phyloP scores from a whole-genome alignment of 2,888 invertebrate species.

The Pantelozetes paolii region DNA sequence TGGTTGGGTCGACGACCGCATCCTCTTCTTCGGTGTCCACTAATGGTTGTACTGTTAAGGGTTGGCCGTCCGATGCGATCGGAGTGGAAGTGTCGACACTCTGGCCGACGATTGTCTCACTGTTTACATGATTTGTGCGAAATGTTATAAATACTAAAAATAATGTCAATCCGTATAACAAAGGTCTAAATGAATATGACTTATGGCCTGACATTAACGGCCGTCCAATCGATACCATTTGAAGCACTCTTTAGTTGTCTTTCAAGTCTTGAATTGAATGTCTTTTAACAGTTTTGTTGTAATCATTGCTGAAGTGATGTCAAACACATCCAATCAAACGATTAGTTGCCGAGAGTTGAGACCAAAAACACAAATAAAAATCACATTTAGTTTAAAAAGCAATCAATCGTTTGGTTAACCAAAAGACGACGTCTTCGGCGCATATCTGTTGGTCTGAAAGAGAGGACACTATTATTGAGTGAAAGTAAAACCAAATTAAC shows the following conservation, averaged over 20 bases:
- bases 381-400: neutral
- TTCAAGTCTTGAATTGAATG: slow-evolving; percentile 9
- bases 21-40: slow-evolving; percentile 14
- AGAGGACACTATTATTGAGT: slow-evolving; percentile 1
- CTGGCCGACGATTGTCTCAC: slow-evolving; percentile 30
- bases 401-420: slow-evolving; percentile 8
- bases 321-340: slow-evolving; percentile 23
- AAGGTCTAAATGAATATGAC: slow-evolving; percentile 5
- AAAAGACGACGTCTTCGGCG: slow-evolving; percentile 25
- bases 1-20: neutral
- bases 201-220: slow-evolving; percentile 8
- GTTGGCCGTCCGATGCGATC: slow-evolving; percentile 11
- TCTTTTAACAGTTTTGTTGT: neutral
- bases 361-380: neutral
- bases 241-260: neutral
- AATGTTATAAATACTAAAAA: slow-evolving; percentile 17
- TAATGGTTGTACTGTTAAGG: slow-evolving; percentile 4
- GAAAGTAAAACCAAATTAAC: no score
- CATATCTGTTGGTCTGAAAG: slow-evolving; percentile 27
- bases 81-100: neutral
- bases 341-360: slow-evolving; percentile 5
- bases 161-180: neutral
- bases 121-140: slow-evolving; percentile 30
- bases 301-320: slow-evolving; percentile 18
- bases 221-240: neutral